Conservation (phyloP, 2,888 invertebrate genomes). For the Melipona beecheii region DNA sequence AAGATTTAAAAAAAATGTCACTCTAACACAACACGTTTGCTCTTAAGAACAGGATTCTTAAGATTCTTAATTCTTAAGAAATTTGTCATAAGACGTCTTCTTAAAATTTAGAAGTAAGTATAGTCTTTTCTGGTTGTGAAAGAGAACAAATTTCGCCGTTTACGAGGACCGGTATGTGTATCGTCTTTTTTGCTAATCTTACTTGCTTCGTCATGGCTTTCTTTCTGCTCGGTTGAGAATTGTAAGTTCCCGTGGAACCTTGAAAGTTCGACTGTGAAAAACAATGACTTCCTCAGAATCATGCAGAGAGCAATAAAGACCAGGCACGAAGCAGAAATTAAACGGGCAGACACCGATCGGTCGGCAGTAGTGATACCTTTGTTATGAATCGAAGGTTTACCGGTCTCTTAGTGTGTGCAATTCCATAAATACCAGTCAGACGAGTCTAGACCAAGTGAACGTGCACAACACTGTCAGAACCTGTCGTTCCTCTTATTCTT, state of each 20-base stretch:
- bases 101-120: background rate
- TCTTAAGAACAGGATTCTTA: background rate
- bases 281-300: constrained; percentile 34
- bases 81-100: background rate
- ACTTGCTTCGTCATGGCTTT: background rate
- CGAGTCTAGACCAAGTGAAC: constrained; percentile 6
- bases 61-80: background rate
- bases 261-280: constrained; percentile 9
- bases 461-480: background rate
- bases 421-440: constrained; percentile 14
- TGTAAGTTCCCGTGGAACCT: constrained; percentile 15
- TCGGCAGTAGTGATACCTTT: constrained; percentile 15
- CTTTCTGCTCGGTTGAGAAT: background rate
- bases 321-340: constrained; percentile 22
- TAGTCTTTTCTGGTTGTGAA: too few species aligned
- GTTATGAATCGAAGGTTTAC: constrained; percentile 31
- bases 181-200: too few species aligned
- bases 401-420: background rate
- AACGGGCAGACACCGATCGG: constrained; percentile 28
- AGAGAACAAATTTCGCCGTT: background rate
- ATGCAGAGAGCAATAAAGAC: background rate
- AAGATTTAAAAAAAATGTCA: background rate
- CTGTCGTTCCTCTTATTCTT: background rate
- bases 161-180: background rate
- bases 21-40: background rate